Percentiles rank a stretch among this genome's conserved stretches.
phyloP scores from a whole-genome alignment of 2,888 invertebrate species.

The Punctoribates punctum region DNA sequence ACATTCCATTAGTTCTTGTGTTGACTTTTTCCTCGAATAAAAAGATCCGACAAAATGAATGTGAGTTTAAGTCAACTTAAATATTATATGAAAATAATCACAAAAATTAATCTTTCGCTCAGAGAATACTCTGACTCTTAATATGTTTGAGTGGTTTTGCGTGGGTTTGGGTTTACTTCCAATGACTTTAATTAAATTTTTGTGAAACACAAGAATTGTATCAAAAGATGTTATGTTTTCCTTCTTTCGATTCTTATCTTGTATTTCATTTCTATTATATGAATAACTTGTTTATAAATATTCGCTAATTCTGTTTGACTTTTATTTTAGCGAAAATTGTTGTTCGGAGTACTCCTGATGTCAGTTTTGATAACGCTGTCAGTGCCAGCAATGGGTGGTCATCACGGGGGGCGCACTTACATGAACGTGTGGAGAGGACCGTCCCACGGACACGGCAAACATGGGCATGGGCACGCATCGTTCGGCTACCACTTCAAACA shows the following conservation, averaged over 20 bases:
- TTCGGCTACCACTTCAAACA: slow-evolving; percentile 41
- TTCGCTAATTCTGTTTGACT: neutral
- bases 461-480: slow-evolving; percentile 38
- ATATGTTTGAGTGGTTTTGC: too few species aligned
- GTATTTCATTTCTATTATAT: neutral
- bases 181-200: too few species aligned
- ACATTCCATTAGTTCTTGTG: neutral
- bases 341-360: neutral
- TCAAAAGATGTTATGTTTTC: too few species aligned
- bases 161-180: too few species aligned
- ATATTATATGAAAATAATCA: too few species aligned
- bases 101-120: too few species aligned
- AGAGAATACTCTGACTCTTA: too few species aligned
- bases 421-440: slow-evolving; percentile 43
- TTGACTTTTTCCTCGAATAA: neutral
- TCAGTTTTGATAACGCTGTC: neutral
- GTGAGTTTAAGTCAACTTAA: neutral
- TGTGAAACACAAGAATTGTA: too few species aligned
- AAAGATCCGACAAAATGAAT: neutral
- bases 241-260: too few species aligned
- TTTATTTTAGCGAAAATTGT: neutral
- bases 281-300: neutral
- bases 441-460: neutral
- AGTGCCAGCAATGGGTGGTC: slow-evolving; percentile 13
- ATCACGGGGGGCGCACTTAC: slow-evolving; percentile 20